Evolutionary conservation across 2,113 vertebrate species (phyloP), one percentile per base, ranked within the genome.

Genomic region (Nesogale talazaci): DNA sequence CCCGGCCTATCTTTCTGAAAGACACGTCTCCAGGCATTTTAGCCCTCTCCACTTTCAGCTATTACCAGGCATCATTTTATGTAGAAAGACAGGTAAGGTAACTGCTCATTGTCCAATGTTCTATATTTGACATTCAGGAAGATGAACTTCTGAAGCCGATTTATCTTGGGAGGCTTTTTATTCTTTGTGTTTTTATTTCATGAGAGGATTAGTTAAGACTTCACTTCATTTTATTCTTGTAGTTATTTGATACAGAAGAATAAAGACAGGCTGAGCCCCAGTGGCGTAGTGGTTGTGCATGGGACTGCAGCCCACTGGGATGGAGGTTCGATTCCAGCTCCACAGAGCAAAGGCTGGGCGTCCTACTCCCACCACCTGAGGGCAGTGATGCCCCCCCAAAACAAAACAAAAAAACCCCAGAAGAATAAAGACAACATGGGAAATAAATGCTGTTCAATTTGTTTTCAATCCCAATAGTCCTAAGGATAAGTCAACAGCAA

Each of bases 121-220:
- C 16, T 56, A 46, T 70, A 42, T 91, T 92, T 72, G 38, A 88
- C 34, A 83, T 17, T 78, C 4, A 34, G 63, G 38, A 69, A 1
- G 2, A 67, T 82, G 84, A 86, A 34, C 31, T 84, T 94, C 74
- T 63, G 69, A 78, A 59, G 38, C 19, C 36, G 65, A 61, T 69
- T 87, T 94, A 77, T 84, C 78, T 83, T 25, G 15, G n/a, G 15
- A 74, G 72, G 19, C 52, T 59, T 67, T 86, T 94, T 52, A 80
- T 86, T 67, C 65, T 89, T 83, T 77, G 7, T 88, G 76, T 80
- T 74, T 94, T 86, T 25, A 89, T 75, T 91, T 57, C 94, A 63
- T 25, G 74, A 75, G 88, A 94, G 56, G 14, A 86, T 23, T 90
- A 9, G 29, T 75, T 84, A 86, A 90, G 31, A 93, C 83, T 85